Evolutionary conservation across 2,797 vertebrate species (phyloP), one percentile per base, ranked within the genome.

Genomic region (Lateolabrax maculatus): DNA sequence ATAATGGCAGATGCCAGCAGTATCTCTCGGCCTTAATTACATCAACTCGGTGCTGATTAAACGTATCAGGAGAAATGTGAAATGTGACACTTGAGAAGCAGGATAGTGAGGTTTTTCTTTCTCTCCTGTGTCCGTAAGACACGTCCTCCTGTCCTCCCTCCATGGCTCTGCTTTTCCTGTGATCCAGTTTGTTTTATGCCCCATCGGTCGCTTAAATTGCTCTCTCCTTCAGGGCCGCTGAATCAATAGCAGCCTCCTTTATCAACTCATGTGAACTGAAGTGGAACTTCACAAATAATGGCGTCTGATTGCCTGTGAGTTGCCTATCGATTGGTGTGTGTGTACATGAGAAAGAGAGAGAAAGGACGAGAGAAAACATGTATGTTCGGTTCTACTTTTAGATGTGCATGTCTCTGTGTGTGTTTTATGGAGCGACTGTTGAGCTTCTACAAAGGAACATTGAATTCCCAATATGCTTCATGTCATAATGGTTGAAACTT

Each of bases 281-380:
- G 96, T 96, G 96, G 96, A 97, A 97, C 96, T 96, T 96, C 94
- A 90, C 95, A 93, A 96, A 97, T 97, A 96, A 97, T 97, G 95
- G 93, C 91, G 89, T 94, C 95, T 96, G 96, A 96, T 97, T 95
- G 96, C 94, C 90, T 93, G 91, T 88, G 93, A 95, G 94, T 93
- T 92, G 92, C 91, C 89, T 90, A 96, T 96, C 91, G 95, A 96
- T 96, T 93, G 85, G 73, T 80, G 73, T 62, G 73, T 71, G 80
- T 73, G 60, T 64, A 84, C 69, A 55, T 70, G 44, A 48, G 49
- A 46, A 67, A 56, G 46, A 56, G 71, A 56, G 25, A 74, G 65
- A 65, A 21, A 74, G 84, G 69, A 80, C 31, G 18, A 74, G 67
- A 75, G 82, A 83, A 77, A 91, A 84, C 83, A 69, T 84, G 71